phyloP scores from a whole-genome alignment of 2,888 invertebrate genomes.

The Leucophenga maculata region DNA sequence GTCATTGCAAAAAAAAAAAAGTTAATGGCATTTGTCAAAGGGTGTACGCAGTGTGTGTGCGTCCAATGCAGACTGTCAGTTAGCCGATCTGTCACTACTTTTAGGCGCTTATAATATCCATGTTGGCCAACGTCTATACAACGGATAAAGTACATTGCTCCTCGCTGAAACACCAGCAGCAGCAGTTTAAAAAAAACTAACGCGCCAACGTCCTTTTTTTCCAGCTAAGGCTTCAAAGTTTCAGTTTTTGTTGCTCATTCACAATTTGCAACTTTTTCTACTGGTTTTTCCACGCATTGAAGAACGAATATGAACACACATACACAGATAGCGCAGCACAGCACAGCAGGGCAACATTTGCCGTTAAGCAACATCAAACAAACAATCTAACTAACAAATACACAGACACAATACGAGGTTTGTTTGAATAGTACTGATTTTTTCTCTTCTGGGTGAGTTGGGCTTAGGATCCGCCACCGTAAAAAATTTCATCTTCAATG shows the following conservation, averaged over 20 bases:
- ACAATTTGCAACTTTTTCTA: constrained; percentile 10
- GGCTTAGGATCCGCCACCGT: too few species aligned
- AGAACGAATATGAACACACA: too few species aligned
- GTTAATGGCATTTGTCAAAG: constrained; percentile 14
- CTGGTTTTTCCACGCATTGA: not conserved
- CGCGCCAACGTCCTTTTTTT: constrained; percentile 15
- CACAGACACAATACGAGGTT: too few species aligned
- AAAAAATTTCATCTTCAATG: too few species aligned
- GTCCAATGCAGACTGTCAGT: constrained; percentile 3
- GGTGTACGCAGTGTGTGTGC: not conserved
- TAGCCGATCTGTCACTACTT: not conserved
- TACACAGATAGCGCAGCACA: not conserved
- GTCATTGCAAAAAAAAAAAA: constrained; percentile 1
- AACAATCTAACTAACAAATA: too few species aligned
- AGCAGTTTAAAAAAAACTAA: not conserved
- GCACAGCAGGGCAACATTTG: constrained; percentile 16
- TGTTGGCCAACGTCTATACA: not conserved
- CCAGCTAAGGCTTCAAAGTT: constrained; percentile 12
- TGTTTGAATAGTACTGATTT: too few species aligned
- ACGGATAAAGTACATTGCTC: constrained; percentile 7
- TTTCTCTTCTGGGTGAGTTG: too few species aligned
- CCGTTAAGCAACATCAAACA: constrained; percentile 29
- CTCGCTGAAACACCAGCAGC: not conserved
- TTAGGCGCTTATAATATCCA: not conserved
- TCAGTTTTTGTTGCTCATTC: constrained; percentile 1